Conservation (phyloP, 1,140 invertebrate species). For the Megalonaias nervosa region DNA sequence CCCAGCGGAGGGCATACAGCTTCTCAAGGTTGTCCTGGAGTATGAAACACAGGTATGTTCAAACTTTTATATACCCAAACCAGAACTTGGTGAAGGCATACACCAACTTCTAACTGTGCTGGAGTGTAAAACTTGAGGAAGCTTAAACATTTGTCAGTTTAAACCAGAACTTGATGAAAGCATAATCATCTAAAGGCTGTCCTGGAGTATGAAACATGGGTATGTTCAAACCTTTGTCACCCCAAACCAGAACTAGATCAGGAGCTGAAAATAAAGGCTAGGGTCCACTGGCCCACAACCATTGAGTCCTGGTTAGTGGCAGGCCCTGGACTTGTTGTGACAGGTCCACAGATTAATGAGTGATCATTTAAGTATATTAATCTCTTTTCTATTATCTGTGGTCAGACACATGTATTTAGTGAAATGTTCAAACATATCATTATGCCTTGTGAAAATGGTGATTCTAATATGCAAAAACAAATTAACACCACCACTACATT, state of each 20-base stretch:
- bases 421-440: too few species aligned
- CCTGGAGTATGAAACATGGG: conserved; percentile 80
- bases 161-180: conserved; percentile 80
- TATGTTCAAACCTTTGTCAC: conserved; percentile 58
- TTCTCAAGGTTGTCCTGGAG: conserved; percentile 83
- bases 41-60: conserved; percentile 77
- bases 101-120: conserved; percentile 85
- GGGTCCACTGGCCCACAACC: too few species aligned
- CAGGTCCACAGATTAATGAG: too few species aligned
- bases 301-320: too few species aligned
- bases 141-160: conserved; percentile 56
- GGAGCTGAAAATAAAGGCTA: conserved; percentile 65
- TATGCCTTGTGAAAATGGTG: too few species aligned
- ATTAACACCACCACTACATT: too few species aligned
- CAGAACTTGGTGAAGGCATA: conserved; percentile 79
- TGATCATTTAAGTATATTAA: too few species aligned
- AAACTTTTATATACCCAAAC: conserved; percentile 72
- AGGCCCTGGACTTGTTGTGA: too few species aligned
- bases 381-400: too few species aligned
- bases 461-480: too few species aligned
- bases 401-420: too few species aligned
- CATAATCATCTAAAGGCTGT: conserved; percentile 83
- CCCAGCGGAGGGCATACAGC: conserved; percentile 78
- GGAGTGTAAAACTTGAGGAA: conserved; percentile 78
- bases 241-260: conserved; percentile 78